Evolutionary conservation across 2,888 invertebrate species (phyloP), one percentile per base, ranked within the genome.

Genomic region (Parthenolecanium corni): DNA sequence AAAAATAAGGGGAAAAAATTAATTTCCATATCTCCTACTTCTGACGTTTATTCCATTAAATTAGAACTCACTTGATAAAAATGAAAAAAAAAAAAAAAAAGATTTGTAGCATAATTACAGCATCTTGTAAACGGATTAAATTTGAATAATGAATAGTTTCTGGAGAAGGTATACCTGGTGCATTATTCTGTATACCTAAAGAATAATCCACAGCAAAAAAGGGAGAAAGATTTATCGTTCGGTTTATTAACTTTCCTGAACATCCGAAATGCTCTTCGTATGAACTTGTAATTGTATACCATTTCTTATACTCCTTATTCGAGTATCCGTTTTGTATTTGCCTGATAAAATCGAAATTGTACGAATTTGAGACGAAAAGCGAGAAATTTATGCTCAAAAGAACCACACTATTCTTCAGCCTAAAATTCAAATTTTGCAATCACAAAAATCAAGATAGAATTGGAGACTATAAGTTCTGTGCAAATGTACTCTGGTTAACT

Each of bases 191-290:
- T 31, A 36, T 53, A 53, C 40, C 56, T 46, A 25, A 44, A 56
- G 56, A 56, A 56, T 56, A 46, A 56, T 56, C 56, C 56, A 46
- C 56, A 56, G 42, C 56, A 56, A 56, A 56, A 56, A 56, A 56
- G 56, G 56, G 42, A 44, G 46, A 56, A 42, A 56, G 56, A 56
- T 56, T 56, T 56, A 56, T 56, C 56, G 44, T 31, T 40, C 42
- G 56, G 56, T 56, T 56, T 40, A 40, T 53, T 53, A 53, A 53
- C 53, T 23, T 53, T 40, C 23, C n/a, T 20, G n/a, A 18, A 31
- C 14, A 20, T n/a, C 40, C 52, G 21, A 18, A 6, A 21, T 23
- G 52, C 31, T 52, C 52, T 5, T n/a, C 40, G 20, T 14, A 40
- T 21, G 40, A 53, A 53, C 53, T 36, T 3, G 40, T 53, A 36